These are phyloP conservation scores for Branchellion lobata DNA, from an alignment of 2,888 invertebrate genomes.

Conservation along the genomic window DNA sequence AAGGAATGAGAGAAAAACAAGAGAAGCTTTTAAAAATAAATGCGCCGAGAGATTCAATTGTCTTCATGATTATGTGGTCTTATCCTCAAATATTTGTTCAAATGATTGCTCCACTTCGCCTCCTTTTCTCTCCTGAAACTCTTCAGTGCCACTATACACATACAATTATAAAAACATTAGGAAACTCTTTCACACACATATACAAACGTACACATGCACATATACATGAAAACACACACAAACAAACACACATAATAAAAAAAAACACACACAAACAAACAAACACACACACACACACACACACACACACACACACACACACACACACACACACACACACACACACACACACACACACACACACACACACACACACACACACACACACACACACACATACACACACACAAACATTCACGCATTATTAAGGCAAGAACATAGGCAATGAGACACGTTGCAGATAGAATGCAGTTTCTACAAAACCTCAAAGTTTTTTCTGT, in stretches of 20 bases:
- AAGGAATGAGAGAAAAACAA: no score
- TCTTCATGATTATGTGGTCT: neutral
- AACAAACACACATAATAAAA: conserved; percentile 43
- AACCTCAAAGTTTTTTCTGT: neutral
- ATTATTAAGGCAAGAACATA: neutral
- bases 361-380: conserved; percentile 16
- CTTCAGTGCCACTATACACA: neutral
- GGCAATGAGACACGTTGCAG: neutral
- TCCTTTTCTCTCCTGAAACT: neutral
- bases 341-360: conserved; percentile 10
- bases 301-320: conserved; percentile 29
- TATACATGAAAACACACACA: conserved; percentile 45
- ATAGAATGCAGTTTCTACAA: neutral
- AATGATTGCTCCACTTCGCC: neutral
- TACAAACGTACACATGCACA: conserved; percentile 46
- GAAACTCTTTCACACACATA: conserved; percentile 45
- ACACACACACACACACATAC: conserved; percentile 15
- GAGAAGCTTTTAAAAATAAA: no score
- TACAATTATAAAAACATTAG: neutral
- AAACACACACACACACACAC: conserved; percentile 26
- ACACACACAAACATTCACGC: neutral
- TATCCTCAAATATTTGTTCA: neutral
- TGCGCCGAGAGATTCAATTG: neutral
- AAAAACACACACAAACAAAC: conserved; percentile 14
- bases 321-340: conserved; percentile 7